Conservation (phyloP, 2,113 vertebrate genomes). For the Sardina pilchardus region DNA sequence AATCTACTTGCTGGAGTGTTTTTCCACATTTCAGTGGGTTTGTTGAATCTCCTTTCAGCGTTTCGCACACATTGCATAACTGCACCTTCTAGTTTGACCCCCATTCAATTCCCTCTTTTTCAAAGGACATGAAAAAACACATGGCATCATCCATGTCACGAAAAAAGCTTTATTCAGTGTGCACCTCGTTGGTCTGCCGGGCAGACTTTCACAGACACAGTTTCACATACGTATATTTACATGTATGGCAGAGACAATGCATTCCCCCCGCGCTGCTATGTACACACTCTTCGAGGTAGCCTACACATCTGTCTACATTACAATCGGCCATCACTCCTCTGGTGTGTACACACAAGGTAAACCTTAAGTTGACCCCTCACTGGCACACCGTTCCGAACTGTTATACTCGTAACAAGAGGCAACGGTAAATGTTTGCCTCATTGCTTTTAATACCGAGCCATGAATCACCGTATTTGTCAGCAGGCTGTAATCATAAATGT, state of each 20-base stretch:
- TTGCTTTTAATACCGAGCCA: background rate
- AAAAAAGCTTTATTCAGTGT: background rate
- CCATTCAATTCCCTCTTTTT: background rate
- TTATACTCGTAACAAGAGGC: background rate
- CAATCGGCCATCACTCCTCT: background rate
- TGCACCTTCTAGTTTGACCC: background rate
- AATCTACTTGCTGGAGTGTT: background rate
- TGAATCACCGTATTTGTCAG: background rate
- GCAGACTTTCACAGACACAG: background rate
- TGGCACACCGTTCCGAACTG: background rate
- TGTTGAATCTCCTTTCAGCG: background rate
- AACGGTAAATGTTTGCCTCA: background rate
- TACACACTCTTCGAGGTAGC: background rate
- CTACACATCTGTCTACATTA: background rate
- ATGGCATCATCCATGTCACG: background rate
- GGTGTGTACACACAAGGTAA: background rate
- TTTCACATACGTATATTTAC: conserved; percentile 1
- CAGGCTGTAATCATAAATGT: background rate
- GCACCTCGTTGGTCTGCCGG: background rate
- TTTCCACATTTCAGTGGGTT: background rate
- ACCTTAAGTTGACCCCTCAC: background rate
- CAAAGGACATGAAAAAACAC: background rate
- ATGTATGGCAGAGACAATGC: background rate
- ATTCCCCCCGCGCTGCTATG: background rate
- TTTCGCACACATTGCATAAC: background rate